Base-by-base conservation (phyloP, 30 jellyfish, hydroid and myxozoan species). In the Pelagia noctiluca region DNA sequence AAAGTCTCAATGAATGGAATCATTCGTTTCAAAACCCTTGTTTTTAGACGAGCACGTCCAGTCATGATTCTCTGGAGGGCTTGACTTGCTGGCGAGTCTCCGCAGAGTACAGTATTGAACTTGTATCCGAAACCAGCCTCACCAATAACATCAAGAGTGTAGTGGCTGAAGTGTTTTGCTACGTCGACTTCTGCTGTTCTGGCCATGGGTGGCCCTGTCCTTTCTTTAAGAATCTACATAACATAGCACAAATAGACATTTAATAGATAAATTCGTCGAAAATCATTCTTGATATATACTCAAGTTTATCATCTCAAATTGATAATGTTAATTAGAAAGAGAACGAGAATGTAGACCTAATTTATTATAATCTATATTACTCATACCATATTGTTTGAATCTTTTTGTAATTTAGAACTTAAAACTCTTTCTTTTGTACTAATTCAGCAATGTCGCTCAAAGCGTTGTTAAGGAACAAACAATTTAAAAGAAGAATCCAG, bases 61-160 rank as follows among this genome's bases (percentile, higher is more conserved):
- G 3, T 25, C 13, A 82, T 23, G 21, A 82, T 19, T 3, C 65
- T 57, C 7, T 69, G 73, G 1, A 82, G 80, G 34, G 92, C 84
- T 42, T 60, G 73, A 47, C 92, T 82, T 2, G 62, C 86, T 25
- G 35, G 35, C 53, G 32, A 68, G 18, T 68, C 86, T 1, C 92
- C 92, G 70, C 86, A 67, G 36, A 54, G 19, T 35, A 82, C 73
- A 19, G 92, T 82, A 19, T 68, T 32, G 48, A 82, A 82, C 5
- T 70, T 53, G 67, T 82, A 82, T 1, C 92, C 92, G 70, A 82
- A 82, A 25, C 86, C 92, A 3, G 86, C 38, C 31, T 82, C 92
- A 7, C 92, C 92, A 53, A 82, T 82, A 18, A 67, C 53, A 37
- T 82, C 92, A n/a, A 82, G 52, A 10, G 86, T 25, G 46, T 68